Conservation (phyloP, 1,140 invertebrate species). For the Triops cancriformis region DNA sequence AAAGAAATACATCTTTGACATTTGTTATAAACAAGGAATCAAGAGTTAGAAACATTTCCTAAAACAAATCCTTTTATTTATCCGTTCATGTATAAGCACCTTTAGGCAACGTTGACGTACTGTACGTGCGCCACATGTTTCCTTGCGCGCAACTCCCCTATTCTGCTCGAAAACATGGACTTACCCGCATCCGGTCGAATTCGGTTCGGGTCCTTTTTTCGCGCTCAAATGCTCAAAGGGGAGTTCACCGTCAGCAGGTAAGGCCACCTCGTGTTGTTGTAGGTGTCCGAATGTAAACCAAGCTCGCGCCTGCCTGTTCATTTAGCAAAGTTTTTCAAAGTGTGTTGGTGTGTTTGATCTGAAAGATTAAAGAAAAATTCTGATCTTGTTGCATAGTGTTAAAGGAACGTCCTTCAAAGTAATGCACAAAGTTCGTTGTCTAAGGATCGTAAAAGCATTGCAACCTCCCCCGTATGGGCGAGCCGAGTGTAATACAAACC, state of each 20-base stretch:
- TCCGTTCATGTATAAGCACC: background rate
- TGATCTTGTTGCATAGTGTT: background rate
- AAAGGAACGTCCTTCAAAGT: background rate
- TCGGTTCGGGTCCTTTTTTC: background rate
- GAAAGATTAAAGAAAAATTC: background rate
- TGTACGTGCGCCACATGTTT: background rate
- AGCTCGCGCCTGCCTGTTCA: background rate
- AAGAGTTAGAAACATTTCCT: background rate
- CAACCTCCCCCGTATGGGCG: background rate
- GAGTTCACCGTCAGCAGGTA: background rate
- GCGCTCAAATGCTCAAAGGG: background rate
- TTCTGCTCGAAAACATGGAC: background rate
- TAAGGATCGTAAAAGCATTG: background rate
- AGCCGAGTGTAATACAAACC: background rate
- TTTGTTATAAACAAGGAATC: background rate
- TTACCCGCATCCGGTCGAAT: background rate
- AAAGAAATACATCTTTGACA: background rate
- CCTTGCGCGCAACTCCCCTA: background rate
- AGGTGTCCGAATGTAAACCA: background rate
- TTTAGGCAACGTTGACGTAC: background rate
- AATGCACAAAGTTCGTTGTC: background rate
- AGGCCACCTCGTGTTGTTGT: background rate
- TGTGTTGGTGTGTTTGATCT: background rate
- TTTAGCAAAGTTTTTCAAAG: background rate
- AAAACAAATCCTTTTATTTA: background rate